Base-by-base conservation (phyloP, 2,113 vertebrate genomes). In the Hemichromis elongatus region DNA sequence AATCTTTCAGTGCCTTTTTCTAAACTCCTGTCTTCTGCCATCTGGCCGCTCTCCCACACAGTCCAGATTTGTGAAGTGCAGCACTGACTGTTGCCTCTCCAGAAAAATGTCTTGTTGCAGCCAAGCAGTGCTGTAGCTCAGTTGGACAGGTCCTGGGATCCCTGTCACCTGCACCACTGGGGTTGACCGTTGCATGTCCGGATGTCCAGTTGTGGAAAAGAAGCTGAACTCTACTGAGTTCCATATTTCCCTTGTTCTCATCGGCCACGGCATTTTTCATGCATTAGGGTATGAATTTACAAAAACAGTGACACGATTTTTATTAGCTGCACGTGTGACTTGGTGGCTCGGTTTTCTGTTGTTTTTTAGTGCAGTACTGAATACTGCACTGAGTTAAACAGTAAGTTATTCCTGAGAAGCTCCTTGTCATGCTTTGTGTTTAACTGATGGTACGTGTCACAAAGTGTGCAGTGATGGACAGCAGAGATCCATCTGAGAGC, bases 21-120 rank as follows among this genome's bases (percentile, higher is more conserved):
- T 84, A 87, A 85, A 90, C 89, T 93, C 91, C 88, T 82, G 75
- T 89, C 86, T 89, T 35, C 84, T 86, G 88, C 92, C 93, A 94
- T 93, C 92, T 94, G 92, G 89, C 80, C 80, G n/a, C 81, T 91
- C 90, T 89, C 92, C 91, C 91, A 94, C 91, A 89, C 89, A 92
- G 88, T 92, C 83, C 89, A 89, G 90, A 92, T 90, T 91, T 93
- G 90, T 94, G 89, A 93, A 90, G 84, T 79, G 87, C 79, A 77
- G 87, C 84, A 81, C 86, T 85, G 90, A 93, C 82, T 88, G 79
- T 91, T 81, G 88, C 86, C 61, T 86, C 79, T 86, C 90, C 86
- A 89, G 85, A 86, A 86, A 90, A 82, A 63, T 63, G 14, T 45
- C 86, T 80, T 55, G 54, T 81, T 21, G 79, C 55, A 52, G 82